These are phyloP conservation scores for Bacillus rossius DNA, from an alignment of 1,140 invertebrate genomes.

Conservation along the genomic window DNA sequence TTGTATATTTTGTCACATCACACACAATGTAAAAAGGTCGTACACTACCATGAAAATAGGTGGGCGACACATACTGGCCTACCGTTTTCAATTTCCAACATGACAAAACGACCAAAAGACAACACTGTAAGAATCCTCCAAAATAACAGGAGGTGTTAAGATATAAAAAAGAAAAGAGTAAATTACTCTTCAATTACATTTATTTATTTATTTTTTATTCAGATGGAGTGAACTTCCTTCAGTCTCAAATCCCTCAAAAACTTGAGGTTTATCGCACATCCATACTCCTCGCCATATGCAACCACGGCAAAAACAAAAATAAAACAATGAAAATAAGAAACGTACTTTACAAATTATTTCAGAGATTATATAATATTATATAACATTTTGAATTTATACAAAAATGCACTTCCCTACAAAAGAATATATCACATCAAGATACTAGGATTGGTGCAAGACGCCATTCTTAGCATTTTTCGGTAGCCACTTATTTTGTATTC, in stretches of 20 bases:
- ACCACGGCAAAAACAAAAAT: slow-evolving; percentile 13
- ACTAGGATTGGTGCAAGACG: slow-evolving; percentile 23
- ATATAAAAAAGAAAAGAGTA: slow-evolving; percentile 5
- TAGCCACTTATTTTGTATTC: slow-evolving; percentile 11
- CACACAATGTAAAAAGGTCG: slow-evolving; percentile 12
- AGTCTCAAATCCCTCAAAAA: slow-evolving; percentile 28
- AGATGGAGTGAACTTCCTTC: slow-evolving; percentile 27
- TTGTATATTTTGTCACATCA: slow-evolving; percentile 1
- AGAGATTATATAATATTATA: slow-evolving; percentile 10
- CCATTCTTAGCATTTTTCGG: slow-evolving; percentile 12
- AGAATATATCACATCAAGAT: slow-evolving; percentile 30
- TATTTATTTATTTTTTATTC: slow-evolving; percentile 12
- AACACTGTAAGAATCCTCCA: slow-evolving; percentile 5
- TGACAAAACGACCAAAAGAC: neutral
- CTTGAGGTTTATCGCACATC: slow-evolving; percentile 7
- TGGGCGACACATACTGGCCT: slow-evolving; percentile 12
- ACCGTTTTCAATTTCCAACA: slow-evolving; percentile 3
- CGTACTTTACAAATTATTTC: slow-evolving; percentile 7
- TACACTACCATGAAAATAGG: slow-evolving; percentile 9
- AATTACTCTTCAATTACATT: neutral
- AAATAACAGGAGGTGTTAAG: slow-evolving; percentile 8
- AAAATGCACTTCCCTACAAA: slow-evolving; percentile 30
- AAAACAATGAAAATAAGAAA: slow-evolving; percentile 15
- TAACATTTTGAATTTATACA: slow-evolving; percentile 18
- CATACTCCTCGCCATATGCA: slow-evolving; percentile 19